Percentiles rank a stretch among this genome's conserved stretches.
Evolutionary conservation across 2,888 invertebrate genomes (phyloP).

Genomic region (Ischnus inquisitorius): DNA sequence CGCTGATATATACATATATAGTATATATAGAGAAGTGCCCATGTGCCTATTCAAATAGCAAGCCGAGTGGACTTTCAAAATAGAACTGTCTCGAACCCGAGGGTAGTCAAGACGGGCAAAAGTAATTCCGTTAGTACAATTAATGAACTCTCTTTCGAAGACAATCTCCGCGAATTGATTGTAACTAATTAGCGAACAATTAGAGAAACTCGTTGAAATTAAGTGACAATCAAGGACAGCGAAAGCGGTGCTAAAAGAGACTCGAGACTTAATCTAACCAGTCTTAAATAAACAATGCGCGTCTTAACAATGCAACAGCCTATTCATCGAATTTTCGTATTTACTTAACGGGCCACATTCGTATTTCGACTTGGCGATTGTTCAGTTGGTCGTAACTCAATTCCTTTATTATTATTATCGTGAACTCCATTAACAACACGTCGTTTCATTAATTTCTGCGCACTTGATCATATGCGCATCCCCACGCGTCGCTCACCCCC

Average conservation of each 20-base stretch:
- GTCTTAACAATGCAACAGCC: background rate
- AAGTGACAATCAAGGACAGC: slow-evolving; percentile 42
- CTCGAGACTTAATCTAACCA: background rate
- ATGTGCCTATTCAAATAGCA: background rate
- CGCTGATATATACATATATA: background rate
- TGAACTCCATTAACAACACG: background rate
- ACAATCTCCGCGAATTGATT: slow-evolving; percentile 45
- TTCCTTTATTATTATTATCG: background rate
- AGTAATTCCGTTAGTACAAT: slow-evolving; percentile 30
- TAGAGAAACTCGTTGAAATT: slow-evolving; percentile 22
- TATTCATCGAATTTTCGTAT: background rate
- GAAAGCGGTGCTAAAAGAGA: background rate
- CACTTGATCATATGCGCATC: slow-evolving; percentile 24
- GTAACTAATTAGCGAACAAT: slow-evolving; percentile 46
- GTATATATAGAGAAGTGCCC: background rate
- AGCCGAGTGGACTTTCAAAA: slow-evolving; percentile 18
- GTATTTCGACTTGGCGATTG: background rate
- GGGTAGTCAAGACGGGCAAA: slow-evolving; percentile 9
- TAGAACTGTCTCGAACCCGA: background rate
- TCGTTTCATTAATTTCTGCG: slow-evolving; percentile 24
- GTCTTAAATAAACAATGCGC: background rate
- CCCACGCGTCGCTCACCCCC: background rate
- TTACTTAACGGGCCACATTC: background rate
- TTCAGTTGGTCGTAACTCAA: background rate
- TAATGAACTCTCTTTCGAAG: slow-evolving; percentile 19